phyloP scores from a whole-genome alignment of 2,113 vertebrate genomes.

The Egretta garzetta region DNA sequence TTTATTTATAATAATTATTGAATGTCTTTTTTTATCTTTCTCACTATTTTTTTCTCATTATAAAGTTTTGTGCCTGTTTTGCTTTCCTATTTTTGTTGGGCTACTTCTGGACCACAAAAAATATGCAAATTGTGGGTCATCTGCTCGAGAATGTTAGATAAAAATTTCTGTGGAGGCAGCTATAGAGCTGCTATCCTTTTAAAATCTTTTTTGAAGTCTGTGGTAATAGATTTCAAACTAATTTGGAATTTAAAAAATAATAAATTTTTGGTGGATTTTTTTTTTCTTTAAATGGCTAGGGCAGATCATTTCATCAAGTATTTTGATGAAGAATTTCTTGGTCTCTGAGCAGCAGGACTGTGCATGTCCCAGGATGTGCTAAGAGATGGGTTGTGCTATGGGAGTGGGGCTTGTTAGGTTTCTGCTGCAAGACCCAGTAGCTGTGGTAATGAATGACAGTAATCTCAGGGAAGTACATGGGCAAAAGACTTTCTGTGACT shows the following conservation, averaged over 20 bases:
- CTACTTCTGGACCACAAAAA: neutral
- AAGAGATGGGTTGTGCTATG: neutral
- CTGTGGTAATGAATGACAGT: neutral
- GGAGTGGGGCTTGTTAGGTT: neutral
- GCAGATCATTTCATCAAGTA: neutral
- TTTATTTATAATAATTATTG: neutral
- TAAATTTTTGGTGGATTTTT: neutral
- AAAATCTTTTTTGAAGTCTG: neutral
- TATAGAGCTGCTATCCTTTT: neutral
- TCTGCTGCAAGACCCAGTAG: neutral
- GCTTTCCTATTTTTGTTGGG: neutral
- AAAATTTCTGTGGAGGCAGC: neutral
- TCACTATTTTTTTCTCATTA: neutral
- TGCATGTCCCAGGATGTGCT: neutral
- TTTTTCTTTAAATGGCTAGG: neutral
- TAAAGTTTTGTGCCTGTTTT: slow-evolving; percentile 21
- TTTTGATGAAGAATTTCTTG: neutral
- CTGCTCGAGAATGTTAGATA: neutral
- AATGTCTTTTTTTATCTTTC: neutral
- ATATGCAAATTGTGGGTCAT: neutral
- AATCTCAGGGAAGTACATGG: neutral
- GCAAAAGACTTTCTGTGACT: neutral
- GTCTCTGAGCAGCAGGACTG: neutral
- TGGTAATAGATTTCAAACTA: neutral
- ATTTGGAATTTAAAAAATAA: neutral